Evolutionary conservation across 37 sponge, comb jelly and placozoan species (phyloP), one percentile per base, ranked within the genome.

Genomic region (Hormiphora californensis): DNA sequence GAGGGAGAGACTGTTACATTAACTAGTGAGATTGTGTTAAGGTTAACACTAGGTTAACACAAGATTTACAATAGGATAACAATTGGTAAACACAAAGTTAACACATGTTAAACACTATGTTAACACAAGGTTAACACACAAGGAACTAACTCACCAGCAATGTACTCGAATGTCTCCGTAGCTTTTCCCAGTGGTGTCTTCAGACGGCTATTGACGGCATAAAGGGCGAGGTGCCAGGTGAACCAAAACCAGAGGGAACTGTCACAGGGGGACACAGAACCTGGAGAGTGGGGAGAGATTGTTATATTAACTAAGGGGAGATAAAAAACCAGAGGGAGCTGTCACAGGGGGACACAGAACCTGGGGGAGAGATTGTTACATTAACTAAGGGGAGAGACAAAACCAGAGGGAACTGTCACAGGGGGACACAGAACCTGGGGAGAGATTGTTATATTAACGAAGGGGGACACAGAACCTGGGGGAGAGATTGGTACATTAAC

Each of bases 211-310:
- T 93, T 88, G 31, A 95, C 89, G 86, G 91, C 91, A 85, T 92
- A 95, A 87, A 91, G 96, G 0, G 96, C 94, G 5, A 90, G 85
- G 87, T 95, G 94, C 61, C 94, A 95, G 12, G 91, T 90, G 39
- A 91, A 90, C 96, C 96, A 95, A 86, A 93, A 92, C 96, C 96
- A 95, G 54, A 93, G 91, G 41, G 92, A 86, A 57, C 90, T 91
- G 89, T 93, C 94, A 90, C 96, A 95, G 68, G 91, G 91, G 39
- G 91, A 89, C 33, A 91, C 89, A 88, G 92, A 85, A 11, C 36
- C 34, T 33, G 49, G 0, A n/a, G n/a, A n/a, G 37, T 0, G 86
- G 63, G 63, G 17, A 0, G 31, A 4, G 17, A 54, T 31, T 21
- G 28, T 12, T 34, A 87, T 23, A 87, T 15, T 19, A 9, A 21